Percentiles rank a stretch among this genome's conserved stretches.
phyloP scores from a whole-genome alignment of 1,140 invertebrate genomes.

The Scaptomyza graminum region DNA sequence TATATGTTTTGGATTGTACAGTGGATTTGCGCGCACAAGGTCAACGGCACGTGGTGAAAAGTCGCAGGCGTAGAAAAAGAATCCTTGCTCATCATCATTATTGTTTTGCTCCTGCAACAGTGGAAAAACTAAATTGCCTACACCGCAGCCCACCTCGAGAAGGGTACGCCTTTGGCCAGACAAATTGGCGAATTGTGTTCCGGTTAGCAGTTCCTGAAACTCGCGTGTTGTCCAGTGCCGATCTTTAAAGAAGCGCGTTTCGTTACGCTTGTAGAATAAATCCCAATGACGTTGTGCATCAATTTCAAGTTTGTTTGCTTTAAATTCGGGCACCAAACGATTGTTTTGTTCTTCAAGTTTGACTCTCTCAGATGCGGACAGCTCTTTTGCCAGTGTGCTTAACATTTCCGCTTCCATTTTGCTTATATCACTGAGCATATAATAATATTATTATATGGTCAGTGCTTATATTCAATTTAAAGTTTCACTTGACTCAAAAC shows the following conservation, averaged over 20 bases:
- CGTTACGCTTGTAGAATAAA: conserved; percentile 98
- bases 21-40: conserved; percentile 89
- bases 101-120: conserved; percentile 90
- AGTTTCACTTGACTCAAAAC: not conserved
- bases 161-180: conserved; percentile 85
- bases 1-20: conserved; percentile 85
- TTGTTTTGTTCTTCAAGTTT: conserved; percentile 88
- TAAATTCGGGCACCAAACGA: conserved; percentile 90
- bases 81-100: conserved; percentile 84
- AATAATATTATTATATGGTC: too few relatives aligned
- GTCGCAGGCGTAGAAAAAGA: conserved; percentile 95
- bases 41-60: conserved; percentile 95
- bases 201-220: conserved; percentile 93
- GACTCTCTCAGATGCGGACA: conserved; percentile 86
- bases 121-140: conserved; percentile 98
- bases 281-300: conserved; percentile 98
- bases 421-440: too few relatives aligned
- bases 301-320: conserved; percentile 92
- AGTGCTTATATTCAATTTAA: conserved; percentile 1
- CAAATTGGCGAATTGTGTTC: not conserved
- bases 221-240: conserved; percentile 98
- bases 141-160: conserved; percentile 96
- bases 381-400: conserved; percentile 57
- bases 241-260: conserved; percentile 97
- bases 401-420: conserved; percentile 53